Conservation (phyloP, 2,797 vertebrate species). For the Sphaeramia orbicularis region DNA sequence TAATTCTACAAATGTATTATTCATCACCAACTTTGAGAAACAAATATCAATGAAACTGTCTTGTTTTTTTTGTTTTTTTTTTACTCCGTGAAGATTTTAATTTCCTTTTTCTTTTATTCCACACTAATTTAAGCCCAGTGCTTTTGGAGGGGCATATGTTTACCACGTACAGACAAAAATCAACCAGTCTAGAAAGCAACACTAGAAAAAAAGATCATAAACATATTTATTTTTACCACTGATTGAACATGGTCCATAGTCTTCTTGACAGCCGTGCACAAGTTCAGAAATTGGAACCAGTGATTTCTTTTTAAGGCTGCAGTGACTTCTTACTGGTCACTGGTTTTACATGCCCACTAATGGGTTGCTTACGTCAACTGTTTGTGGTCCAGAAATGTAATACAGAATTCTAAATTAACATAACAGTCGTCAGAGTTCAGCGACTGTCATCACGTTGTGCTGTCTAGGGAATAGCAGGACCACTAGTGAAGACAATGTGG, state of each 20-base stretch:
- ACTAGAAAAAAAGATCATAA: constrained; percentile 15
- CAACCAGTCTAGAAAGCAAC: background rate
- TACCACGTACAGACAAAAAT: too few relatives aligned
- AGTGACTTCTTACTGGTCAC: constrained; percentile 36
- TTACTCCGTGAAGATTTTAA: too few relatives aligned
- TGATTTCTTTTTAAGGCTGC: constrained; percentile 28
- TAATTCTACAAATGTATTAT: constrained; percentile 3
- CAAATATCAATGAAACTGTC: too few relatives aligned
- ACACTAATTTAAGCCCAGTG: too few relatives aligned
- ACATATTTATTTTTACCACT: constrained; percentile 17
- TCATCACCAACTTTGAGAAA: background rate
- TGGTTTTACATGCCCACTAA: constrained; percentile 62
- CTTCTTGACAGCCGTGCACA: constrained; percentile 42
- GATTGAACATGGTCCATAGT: constrained; percentile 38
- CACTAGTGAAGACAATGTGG: constrained; percentile 29
- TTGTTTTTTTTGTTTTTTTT: too few relatives aligned
- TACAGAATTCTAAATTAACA: constrained; percentile 50
- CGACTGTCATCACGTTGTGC: constrained; percentile 44
- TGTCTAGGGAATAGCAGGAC: constrained; percentile 32
- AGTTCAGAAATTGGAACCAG: constrained; percentile 38
- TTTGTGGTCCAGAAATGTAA: constrained; percentile 28
- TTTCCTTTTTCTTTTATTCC: too few relatives aligned
- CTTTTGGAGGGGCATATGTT: too few relatives aligned
- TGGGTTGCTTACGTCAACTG: constrained; percentile 57
- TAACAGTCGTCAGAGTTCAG: constrained; percentile 50